phyloP scores from a whole-genome alignment of 2,113 vertebrate genomes.

The Apodemus sylvaticus region DNA sequence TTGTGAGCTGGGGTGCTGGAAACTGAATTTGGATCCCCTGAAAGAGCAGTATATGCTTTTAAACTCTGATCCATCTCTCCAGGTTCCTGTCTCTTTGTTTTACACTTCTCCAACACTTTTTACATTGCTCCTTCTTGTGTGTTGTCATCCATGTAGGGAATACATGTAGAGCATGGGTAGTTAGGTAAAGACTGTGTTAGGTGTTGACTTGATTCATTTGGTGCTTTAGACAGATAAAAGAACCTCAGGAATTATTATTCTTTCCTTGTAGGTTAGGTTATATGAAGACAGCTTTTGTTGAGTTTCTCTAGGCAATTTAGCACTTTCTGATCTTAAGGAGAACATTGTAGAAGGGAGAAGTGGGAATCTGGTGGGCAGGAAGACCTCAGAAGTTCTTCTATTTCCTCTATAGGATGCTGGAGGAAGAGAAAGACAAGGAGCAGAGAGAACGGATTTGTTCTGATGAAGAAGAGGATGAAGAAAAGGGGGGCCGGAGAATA shows the following conservation, averaged over 20 bases:
- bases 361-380: not conserved
- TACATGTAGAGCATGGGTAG: not conserved
- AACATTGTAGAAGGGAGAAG: accelerated
- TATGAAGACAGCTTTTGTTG: slow-evolving; percentile 29
- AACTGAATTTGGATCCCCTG: not conserved
- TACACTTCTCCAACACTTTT: not conserved
- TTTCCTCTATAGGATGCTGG: slow-evolving; percentile 86
- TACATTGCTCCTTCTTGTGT: not conserved
- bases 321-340: not conserved
- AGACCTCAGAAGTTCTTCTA: not conserved
- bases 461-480: slow-evolving; percentile 91
- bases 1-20: not conserved
- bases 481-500: slow-evolving; percentile 88
- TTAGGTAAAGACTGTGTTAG: not conserved
- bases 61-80: not conserved
- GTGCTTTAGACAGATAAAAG: not conserved
- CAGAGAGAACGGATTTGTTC: slow-evolving; percentile 86
- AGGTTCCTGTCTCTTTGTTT: not conserved
- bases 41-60: not conserved
- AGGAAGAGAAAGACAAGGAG: slow-evolving; percentile 92
- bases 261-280: not conserved
- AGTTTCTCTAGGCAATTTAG: slow-evolving; percentile 1
- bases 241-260: slow-evolving; percentile 21
- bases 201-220: not conserved
- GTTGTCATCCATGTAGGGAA: not conserved